Conservation (phyloP, 1,140 invertebrate genomes). For the Saccostrea cuccullata region DNA sequence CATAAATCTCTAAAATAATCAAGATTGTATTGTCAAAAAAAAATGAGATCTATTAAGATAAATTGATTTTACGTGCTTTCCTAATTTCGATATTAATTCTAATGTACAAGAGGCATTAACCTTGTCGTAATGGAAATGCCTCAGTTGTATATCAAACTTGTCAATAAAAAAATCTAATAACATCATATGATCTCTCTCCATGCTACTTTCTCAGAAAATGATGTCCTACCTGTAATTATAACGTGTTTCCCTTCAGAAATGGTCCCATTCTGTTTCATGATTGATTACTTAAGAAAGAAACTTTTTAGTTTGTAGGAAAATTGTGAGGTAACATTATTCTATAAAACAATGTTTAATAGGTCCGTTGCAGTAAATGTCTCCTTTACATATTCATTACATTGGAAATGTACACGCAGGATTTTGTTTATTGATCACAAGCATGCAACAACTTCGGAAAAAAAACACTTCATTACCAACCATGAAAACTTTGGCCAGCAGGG, state of each 20-base stretch:
- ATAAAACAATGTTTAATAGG: background rate
- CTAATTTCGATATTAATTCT: background rate
- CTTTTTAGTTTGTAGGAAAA: background rate
- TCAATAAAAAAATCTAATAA: background rate
- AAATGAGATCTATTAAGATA: no score
- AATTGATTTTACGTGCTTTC: no score
- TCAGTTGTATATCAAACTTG: background rate
- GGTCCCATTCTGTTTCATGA: conserved; percentile 10
- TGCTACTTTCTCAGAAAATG: background rate
- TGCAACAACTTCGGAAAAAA: background rate
- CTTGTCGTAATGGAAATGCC: background rate
- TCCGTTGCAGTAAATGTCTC: background rate
- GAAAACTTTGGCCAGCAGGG: background rate
- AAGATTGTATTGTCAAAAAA: no score
- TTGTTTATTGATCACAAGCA: background rate
- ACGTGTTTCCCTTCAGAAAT: background rate
- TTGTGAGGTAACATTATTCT: background rate
- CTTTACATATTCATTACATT: background rate
- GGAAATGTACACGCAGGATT: background rate
- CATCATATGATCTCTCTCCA: background rate
- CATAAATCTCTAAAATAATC: no score
- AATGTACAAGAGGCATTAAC: background rate
- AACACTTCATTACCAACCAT: no score
- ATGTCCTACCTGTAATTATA: conserved; percentile 13
- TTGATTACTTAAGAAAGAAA: background rate